Evolutionary conservation across 2,797 vertebrate species (phyloP).

Genomic region (Prunella strophiata): DNA sequence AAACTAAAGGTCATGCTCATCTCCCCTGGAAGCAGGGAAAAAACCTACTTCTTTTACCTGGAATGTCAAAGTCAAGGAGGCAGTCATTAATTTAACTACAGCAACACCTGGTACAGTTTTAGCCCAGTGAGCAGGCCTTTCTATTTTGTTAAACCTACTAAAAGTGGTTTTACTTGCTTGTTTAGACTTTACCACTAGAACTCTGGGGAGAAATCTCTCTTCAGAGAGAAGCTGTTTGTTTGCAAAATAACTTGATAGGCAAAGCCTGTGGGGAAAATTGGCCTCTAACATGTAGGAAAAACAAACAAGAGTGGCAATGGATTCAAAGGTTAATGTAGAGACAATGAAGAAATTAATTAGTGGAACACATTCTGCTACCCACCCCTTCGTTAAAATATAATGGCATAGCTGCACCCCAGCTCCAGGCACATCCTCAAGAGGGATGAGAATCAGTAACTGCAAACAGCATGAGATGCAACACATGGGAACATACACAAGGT

Average conservation of each 20-base stretch:
- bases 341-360: conserved; percentile 18
- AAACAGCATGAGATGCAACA: not conserved
- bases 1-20: not conserved
- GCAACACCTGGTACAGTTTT: not conserved
- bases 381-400: not conserved
- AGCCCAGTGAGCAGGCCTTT: not conserved
- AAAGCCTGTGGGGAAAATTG: not conserved
- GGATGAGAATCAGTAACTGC: not conserved
- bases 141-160: not conserved
- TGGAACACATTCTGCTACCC: not conserved
- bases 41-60: not conserved
- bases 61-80: not conserved
- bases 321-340: conserved; percentile 2
- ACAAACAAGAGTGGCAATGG: not conserved
- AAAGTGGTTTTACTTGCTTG: not conserved
- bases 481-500: not conserved
- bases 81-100: not conserved
- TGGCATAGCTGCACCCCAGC: not conserved
- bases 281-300: not conserved
- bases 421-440: not conserved
- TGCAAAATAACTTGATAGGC: not conserved
- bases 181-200: not conserved
- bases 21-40: not conserved
- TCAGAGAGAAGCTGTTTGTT: not conserved
- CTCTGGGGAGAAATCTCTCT: not conserved